Conservation (phyloP, 2,888 invertebrate species). For the Branchellion lobata region DNA sequence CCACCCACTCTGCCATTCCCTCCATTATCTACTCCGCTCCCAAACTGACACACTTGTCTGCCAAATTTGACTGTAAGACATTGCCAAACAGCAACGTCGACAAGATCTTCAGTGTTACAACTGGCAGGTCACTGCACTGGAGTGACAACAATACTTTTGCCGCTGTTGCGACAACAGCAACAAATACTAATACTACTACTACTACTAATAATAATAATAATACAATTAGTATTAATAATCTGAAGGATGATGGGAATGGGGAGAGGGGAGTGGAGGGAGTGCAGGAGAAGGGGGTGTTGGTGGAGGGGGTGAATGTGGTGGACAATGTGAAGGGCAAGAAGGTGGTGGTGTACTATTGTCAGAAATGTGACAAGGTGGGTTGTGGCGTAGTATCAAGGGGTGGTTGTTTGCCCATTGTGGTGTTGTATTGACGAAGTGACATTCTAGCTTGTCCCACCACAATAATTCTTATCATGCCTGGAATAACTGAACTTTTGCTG, state of each 20-base stretch:
- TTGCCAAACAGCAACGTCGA: too few species aligned
- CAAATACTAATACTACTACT: neutral
- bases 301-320: neutral
- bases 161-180: neutral
- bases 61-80: too few species aligned
- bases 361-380: neutral
- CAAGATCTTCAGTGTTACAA: neutral
- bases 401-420: neutral
- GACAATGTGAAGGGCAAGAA: conserved; percentile 4
- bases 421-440: too few species aligned
- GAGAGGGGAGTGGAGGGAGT: neutral
- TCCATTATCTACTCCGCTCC: too few species aligned
- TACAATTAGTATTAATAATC: too few species aligned
- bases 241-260: neutral
- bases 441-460: too few species aligned
- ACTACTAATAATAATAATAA: too few species aligned
- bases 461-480: too few species aligned
- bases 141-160: neutral
- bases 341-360: neutral
- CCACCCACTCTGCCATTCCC: too few species aligned
- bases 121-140: neutral
- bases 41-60: too few species aligned
- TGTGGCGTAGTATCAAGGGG: neutral
- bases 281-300: neutral
- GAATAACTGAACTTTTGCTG: too few species aligned